Base-by-base conservation (phyloP, 2,888 invertebrate genomes). In the Leptinotarsa juncta region DNA sequence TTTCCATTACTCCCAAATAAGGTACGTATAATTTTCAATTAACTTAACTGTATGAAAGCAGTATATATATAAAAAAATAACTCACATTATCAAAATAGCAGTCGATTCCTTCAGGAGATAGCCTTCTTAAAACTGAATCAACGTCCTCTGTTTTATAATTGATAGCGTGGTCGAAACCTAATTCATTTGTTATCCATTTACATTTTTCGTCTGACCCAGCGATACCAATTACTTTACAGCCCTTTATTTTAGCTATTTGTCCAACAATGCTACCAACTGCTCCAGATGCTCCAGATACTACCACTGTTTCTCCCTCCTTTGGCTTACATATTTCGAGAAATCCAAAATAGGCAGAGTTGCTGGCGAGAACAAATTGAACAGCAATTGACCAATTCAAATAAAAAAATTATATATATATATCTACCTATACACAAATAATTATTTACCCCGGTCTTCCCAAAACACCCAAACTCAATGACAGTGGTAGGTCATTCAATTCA, bases 231-330 rank as follows among this genome's bases (percentile, higher is more conserved):
- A 94, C 94, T 74, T 87, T 90, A 81, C 93, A 92, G 14, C 92
- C 93, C 85, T 92, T 89, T 70, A 92, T 90, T 88, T 94, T 95
- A 1, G 92, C 95, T 78, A 95, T 93, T 89, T 95, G 95, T 3
- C 95, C 95, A 50, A 94, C 95, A 68, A 93, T 90, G 74, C 91
- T 92, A 7, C 95, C 95, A 15, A 95, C 94, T 50, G 94, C 95
- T 18, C 95, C 95, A 49, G 93, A 95, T 20, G 95, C 95, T 4
- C 92, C 92, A 53, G 91, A 92, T 3, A 95, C 91, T 1, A 93
- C 92, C n/a, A 95, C 90, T 0, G 92, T 93, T 86, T 95, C 94
- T 12, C 93, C 94, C 12, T 89, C 81, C 87, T 93, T 92, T 3
- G 94, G 94, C 73, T 91, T 86, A 79, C 94, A 94, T 76, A 94